Evolutionary conservation across 2,797 vertebrate species (phyloP).

Genomic region (Phrynocephalus forsythii): DNA sequence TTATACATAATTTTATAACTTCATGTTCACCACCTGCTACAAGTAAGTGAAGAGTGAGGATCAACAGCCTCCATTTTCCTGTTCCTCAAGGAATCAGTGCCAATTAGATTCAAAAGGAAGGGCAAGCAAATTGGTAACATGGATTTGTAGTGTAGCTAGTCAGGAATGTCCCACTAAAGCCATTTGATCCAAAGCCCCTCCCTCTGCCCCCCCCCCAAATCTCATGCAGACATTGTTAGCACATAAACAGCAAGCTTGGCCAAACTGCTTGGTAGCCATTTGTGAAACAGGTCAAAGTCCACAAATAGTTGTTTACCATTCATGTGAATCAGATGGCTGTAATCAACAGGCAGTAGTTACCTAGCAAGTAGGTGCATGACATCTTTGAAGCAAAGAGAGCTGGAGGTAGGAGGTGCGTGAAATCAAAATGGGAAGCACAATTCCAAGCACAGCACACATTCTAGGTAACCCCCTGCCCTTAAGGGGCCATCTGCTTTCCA

Average conservation of each 20-base stretch:
- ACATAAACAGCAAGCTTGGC: neutral
- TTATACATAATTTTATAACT: too few species aligned
- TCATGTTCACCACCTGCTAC: too few species aligned
- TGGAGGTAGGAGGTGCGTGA: neutral
- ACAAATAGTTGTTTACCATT: neutral
- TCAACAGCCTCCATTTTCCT: neutral
- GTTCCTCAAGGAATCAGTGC: neutral
- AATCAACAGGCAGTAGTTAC: conserved; percentile 1
- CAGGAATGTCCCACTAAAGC: neutral
- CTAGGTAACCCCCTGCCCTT: conserved; percentile 63
- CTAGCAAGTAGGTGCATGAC: conserved; percentile 32
- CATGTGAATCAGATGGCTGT: neutral
- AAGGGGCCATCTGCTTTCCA: conserved; percentile 71
- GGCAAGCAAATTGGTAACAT: neutral
- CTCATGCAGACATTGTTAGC: neutral
- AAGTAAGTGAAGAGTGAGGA: too few species aligned
- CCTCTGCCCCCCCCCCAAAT: neutral
- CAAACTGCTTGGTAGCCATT: conserved; percentile 33
- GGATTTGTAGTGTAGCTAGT: neutral
- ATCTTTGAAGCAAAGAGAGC: conserved; percentile 18
- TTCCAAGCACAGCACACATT: conserved; percentile 35
- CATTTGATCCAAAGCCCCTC: neutral
- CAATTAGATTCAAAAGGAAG: neutral
- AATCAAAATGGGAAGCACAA: neutral
- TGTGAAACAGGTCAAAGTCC: conserved; percentile 30